phyloP scores from a whole-genome alignment of 2,797 vertebrate genomes.

The Ara ararauna region DNA sequence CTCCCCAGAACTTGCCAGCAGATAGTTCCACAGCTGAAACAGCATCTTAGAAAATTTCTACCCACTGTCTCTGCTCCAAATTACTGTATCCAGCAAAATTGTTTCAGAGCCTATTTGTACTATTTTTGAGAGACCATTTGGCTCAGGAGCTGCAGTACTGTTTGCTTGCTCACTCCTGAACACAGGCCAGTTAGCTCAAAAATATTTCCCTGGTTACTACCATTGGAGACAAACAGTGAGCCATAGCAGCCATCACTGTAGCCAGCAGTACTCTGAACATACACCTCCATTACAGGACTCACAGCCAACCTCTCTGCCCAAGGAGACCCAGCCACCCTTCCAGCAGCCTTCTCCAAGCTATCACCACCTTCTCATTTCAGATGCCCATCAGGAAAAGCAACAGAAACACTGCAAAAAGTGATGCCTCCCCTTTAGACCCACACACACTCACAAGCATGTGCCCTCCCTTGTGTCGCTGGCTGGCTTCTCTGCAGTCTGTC shows the following conservation, averaged over 20 bases:
- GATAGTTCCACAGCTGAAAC: not conserved
- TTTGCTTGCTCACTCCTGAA: not conserved
- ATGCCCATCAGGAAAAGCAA: not conserved
- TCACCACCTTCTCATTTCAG: not conserved
- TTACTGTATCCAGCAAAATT: not conserved
- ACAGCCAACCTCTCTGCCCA: not conserved
- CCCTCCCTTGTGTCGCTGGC: not conserved
- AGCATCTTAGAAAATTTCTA: not conserved
- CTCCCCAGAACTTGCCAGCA: not conserved
- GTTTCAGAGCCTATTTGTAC: not conserved
- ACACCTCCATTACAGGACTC: not conserved
- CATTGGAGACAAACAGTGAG: not conserved
- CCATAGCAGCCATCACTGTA: not conserved
- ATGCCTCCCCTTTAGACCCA: not conserved
- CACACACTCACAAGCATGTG: not conserved
- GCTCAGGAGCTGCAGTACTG: not conserved
- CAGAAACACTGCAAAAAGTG: not conserved
- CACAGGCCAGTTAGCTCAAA: not conserved
- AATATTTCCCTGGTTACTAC: not conserved
- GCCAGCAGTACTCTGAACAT: not conserved
- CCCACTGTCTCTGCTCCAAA: not conserved
- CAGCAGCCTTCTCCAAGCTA: not conserved
- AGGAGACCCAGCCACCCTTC: not conserved
- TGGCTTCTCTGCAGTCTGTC: not conserved
- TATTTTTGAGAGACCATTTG: not conserved